Evolutionary conservation across 2,888 invertebrate genomes (phyloP).

Genomic region (Xanthorhoe designata): DNA sequence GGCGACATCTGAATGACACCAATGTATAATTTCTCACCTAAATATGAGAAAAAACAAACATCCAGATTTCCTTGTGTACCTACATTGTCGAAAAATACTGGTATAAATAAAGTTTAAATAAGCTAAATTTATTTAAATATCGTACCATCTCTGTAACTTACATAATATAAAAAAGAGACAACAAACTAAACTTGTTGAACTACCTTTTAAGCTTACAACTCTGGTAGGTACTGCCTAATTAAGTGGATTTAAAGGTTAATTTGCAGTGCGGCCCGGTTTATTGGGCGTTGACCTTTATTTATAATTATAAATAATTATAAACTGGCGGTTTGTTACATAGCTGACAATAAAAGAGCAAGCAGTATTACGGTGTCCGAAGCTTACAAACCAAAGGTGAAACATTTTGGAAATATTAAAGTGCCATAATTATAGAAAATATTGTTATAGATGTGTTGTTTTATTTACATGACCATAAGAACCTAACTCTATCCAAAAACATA

Average conservation of each 20-base stretch:
- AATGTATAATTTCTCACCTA: background rate
- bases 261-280: conserved; percentile 32
- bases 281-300: conserved; percentile 23
- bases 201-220: background rate
- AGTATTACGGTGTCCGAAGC: conserved; percentile 43
- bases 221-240: background rate
- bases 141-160: background rate
- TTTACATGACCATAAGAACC: conserved; percentile 17
- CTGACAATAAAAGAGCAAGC: conserved; percentile 45
- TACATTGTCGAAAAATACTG: too few relatives aligned
- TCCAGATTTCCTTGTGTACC: too few relatives aligned
- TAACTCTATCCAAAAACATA: too few relatives aligned
- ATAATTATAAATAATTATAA: conserved; percentile 27
- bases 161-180: background rate
- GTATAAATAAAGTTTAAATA: too few relatives aligned
- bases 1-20: too few relatives aligned
- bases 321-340: conserved; percentile 32
- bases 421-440: conserved; percentile 47
- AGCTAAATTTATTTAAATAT: too few relatives aligned
- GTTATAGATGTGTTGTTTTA: conserved; percentile 43
- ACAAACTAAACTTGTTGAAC: too few relatives aligned
- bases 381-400: conserved; percentile 45
- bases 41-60: background rate
- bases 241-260: conserved; percentile 1
- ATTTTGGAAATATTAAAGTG: conserved; percentile 47